A percentile compares a stretch with the other conserved stretches of the same genome.
Conservation (phyloP, 2,888 invertebrate genomes). For the Lobophora halterata region DNA sequence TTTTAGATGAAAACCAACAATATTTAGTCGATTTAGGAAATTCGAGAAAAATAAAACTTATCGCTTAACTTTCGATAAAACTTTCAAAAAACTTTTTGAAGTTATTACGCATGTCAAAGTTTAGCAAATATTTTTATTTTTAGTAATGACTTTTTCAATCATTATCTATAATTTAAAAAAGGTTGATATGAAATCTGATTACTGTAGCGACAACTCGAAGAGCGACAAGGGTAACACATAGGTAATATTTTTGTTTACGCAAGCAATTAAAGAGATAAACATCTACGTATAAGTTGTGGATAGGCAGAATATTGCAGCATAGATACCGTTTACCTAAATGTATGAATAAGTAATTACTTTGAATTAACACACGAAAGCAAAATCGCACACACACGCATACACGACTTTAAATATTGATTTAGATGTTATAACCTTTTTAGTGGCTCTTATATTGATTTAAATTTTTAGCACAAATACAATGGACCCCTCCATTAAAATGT, state of each 20-base stretch:
- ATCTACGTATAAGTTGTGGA: no score
- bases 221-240: no score
- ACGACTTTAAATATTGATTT: conserved; percentile 4
- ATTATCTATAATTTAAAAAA: background rate
- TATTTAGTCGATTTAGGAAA: conserved; percentile 29
- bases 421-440: background rate
- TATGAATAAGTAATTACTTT: no score
- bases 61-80: conserved; percentile 42
- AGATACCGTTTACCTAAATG: no score
- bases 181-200: background rate
- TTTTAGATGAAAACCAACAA: conserved; percentile 20
- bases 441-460: background rate
- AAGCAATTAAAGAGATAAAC: no score
- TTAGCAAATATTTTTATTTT: conserved; percentile 36
- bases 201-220: no score
- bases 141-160: conserved; percentile 21
- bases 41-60: conserved; percentile 36
- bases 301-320: no score
- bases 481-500: no score
- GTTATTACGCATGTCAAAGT: conserved; percentile 49
- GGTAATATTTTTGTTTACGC: no score
- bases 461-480: background rate
- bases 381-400: conserved; percentile 13
- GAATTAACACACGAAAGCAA: conserved; percentile 27
- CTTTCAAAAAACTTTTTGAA: conserved; percentile 45